Base-by-base conservation (phyloP, 2,113 vertebrate genomes). In the Bostrychus sinensis region DNA sequence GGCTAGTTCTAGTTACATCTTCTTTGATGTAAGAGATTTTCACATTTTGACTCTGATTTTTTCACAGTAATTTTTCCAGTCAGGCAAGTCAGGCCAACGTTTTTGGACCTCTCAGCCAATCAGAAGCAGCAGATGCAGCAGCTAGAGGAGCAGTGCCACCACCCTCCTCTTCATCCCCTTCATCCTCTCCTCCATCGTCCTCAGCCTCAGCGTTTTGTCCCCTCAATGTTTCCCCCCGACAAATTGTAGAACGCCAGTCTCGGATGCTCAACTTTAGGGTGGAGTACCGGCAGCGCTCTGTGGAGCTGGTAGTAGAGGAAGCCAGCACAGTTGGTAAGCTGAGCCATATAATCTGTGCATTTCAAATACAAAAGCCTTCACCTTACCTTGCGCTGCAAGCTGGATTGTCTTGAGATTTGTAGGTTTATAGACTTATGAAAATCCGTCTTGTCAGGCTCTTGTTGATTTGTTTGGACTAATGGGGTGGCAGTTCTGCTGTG, bases 191-290 rank as follows among this genome's bases (percentile, higher is more conserved):
- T 68, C 93, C 74, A 71, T 93, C 70, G 0, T 75, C 95, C 56
- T 89, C 95, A 0, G 80, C 94, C 66, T 96, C 95, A 50, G 95
- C 94, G 0, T 97, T 96, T 90, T 96, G 94, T 85, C 94, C 96
- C 0, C 87, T 94, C 86, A 87, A 92, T 84, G 83, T 94, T 62
- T 91, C 95, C 77, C 92, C 94, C 32, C 93, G 96, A 89, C 96
- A 95, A 84, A 95, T 98, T 70, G 91, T 98, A 81, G 97, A 99
- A 89, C 93, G 95, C 16, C 96, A 97, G 14, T 93, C 96, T 22
- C 93, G 97, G 28, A 96, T 98, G 96, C 91, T 99, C 50, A 94
- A 97, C 90, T 98, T 99, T 89, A 94, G 89, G 65, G 95, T 99
- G 80, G 96, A 99, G 79, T 99, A 99, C 90, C 94, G 96, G 86